These are phyloP conservation scores for Vulpes lagopus DNA, from an alignment of 2,113 vertebrate genomes.

Conservation along the genomic window DNA sequence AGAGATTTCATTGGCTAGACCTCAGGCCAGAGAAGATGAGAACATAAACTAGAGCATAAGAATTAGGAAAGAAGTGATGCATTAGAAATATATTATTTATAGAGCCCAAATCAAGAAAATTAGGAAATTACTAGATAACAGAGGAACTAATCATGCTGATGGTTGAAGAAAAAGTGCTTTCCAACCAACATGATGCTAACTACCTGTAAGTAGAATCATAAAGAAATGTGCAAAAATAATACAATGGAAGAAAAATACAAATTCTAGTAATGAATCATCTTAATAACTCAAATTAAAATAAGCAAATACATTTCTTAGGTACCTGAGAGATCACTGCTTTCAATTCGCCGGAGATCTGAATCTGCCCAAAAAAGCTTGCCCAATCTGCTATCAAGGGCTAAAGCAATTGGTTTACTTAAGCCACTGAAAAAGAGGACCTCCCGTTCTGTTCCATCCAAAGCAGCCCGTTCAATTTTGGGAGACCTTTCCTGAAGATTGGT, in stretches of 20 bases:
- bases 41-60: constrained; percentile 24
- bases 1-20: neutral
- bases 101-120: constrained; percentile 4
- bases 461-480: constrained; percentile 96
- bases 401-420: constrained; percentile 93
- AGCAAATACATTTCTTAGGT: constrained; percentile 75
- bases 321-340: constrained; percentile 99
- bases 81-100: constrained; percentile 13
- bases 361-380: constrained; percentile 98
- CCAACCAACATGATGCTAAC: neutral
- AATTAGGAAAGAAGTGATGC: constrained; percentile 19
- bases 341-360: constrained; percentile 96
- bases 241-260: constrained; percentile 39
- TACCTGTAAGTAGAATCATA: neutral
- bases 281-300: constrained; percentile 44
- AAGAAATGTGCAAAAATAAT: constrained; percentile 41
- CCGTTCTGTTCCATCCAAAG: constrained; percentile 97
- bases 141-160: neutral
- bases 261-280: neutral
- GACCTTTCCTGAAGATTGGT: constrained; percentile 97
- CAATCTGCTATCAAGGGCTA: constrained; percentile 95
- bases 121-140: neutral
- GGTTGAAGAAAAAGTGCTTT: constrained; percentile 36
- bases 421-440: constrained; percentile 97
- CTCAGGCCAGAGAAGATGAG: neutral